Conservation (phyloP, 2,888 invertebrate genomes). For the Cosmia trapezina region DNA sequence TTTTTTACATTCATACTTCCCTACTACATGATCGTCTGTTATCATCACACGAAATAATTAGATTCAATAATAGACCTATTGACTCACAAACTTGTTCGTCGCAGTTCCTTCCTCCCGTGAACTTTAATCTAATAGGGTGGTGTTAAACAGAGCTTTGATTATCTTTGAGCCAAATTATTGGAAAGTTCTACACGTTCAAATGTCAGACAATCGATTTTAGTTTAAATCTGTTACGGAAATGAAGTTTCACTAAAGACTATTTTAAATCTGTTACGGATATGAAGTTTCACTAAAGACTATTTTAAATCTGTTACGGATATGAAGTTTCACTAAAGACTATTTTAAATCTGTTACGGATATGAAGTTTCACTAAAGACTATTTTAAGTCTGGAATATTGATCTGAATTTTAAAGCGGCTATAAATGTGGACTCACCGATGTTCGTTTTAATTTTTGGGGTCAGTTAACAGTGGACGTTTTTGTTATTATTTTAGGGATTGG, state of each 20-base stretch:
- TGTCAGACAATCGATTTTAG: conserved; percentile 51
- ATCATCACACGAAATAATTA: conserved; percentile 11
- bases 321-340: conserved; percentile 14
- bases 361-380: conserved; percentile 14
- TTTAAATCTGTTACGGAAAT: conserved; percentile 10
- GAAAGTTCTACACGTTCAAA: conserved; percentile 41
- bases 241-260: conserved; percentile 14
- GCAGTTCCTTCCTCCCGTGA: neutral
- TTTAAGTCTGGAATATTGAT: conserved; percentile 17
- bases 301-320: conserved; percentile 1
- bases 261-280: conserved; percentile 1
- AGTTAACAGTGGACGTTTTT: conserved; percentile 3
- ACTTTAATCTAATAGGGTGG: conserved; percentile 28
- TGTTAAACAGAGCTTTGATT: conserved; percentile 48
- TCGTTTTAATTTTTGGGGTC: neutral
- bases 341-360: conserved; percentile 12
- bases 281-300: conserved; percentile 14
- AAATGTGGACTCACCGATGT: neutral
- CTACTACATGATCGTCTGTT: neutral
- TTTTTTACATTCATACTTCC: neutral
- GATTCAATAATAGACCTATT: conserved; percentile 6
- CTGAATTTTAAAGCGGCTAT: conserved; percentile 23
- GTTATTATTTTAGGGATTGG: neutral
- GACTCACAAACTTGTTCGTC: conserved; percentile 7
- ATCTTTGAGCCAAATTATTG: conserved; percentile 32